Conservation (phyloP, 1,140 invertebrate species). For the Drosophila funebris region DNA sequence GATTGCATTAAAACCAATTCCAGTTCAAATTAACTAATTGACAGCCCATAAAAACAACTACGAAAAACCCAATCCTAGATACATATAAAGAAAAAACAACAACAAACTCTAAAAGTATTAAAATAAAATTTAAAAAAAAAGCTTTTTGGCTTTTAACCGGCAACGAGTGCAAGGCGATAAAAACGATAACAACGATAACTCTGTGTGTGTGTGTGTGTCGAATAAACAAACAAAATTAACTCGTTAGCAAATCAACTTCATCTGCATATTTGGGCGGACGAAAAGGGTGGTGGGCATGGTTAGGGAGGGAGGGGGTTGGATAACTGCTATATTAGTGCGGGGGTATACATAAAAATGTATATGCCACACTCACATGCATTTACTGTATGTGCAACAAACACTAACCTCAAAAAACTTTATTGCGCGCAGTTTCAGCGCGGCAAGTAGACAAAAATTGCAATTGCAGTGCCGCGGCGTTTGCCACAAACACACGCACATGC, state of each 20-base stretch:
- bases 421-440: constrained; percentile 56
- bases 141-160: constrained; percentile 15
- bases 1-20: constrained; percentile 14
- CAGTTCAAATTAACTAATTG: constrained; percentile 34
- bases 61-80: constrained; percentile 1
- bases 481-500: constrained; percentile 42
- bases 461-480: constrained; percentile 61
- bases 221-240: constrained; percentile 23
- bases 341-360: constrained; percentile 25
- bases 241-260: constrained; percentile 15
- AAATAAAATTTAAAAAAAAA: constrained; percentile 9
- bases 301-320: not conserved
- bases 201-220: constrained; percentile 37
- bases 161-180: constrained; percentile 11
- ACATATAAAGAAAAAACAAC: not conserved
- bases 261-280: constrained; percentile 15
- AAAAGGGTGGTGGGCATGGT: not conserved
- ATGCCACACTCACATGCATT: not conserved
- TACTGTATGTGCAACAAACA: constrained; percentile 50
- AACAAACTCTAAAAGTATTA: not conserved
- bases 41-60: constrained; percentile 21
- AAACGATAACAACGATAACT: constrained; percentile 36
- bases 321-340: constrained; percentile 41
- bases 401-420: constrained; percentile 80
- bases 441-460: constrained; percentile 50